These are phyloP conservation scores for Tragopan temminckii DNA, from an alignment of 2,797 vertebrate species.

Conservation along the genomic window DNA sequence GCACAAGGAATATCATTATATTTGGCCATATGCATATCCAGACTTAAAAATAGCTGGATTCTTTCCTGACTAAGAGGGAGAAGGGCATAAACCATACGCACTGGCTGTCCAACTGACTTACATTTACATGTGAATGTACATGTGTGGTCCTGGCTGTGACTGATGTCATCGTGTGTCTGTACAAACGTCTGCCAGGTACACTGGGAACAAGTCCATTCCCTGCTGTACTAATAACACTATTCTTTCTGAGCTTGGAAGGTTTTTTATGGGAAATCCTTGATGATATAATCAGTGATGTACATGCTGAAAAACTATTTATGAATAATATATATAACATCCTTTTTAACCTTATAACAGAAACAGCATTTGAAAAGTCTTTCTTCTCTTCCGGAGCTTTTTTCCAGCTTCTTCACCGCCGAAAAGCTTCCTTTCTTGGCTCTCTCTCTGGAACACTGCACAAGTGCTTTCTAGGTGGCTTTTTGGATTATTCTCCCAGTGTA, in stretches of 20 bases:
- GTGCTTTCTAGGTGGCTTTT: not conserved
- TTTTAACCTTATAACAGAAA: not conserved
- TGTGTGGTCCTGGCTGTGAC: slow-evolving; percentile 66
- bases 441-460: not conserved
- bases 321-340: not conserved
- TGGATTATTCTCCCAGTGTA: not conserved
- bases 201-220: slow-evolving; percentile 22
- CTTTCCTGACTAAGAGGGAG: slow-evolving; percentile 11
- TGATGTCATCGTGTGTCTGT: slow-evolving; percentile 12
- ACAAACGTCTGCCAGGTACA: slow-evolving; percentile 20
- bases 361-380: not conserved
- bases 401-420: not conserved
- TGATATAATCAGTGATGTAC: not conserved
- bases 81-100: slow-evolving; percentile 38
- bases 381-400: not conserved
- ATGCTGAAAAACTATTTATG: not conserved
- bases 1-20: not conserved
- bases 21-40: not conserved
- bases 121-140: not conserved
- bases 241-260: not conserved
- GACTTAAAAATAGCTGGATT: slow-evolving; percentile 53
- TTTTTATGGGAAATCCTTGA: not conserved
- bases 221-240: not conserved
- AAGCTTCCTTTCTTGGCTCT: not conserved
- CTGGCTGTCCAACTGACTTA: slow-evolving; percentile 9